phyloP scores from a whole-genome alignment of 2,113 vertebrate genomes.

The Phainopepla nitens region DNA sequence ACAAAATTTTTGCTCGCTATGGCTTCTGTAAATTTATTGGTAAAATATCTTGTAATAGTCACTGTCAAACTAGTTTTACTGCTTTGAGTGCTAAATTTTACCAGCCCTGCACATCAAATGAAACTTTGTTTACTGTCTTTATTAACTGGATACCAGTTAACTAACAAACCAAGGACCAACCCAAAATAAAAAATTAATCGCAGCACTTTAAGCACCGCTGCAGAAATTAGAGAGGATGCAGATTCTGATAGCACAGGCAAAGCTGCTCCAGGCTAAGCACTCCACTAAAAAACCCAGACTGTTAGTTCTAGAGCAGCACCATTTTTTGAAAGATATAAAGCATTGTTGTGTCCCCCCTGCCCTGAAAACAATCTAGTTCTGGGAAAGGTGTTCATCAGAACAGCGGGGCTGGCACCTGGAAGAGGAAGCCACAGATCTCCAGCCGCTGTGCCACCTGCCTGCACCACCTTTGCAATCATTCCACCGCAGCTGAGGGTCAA shows the following conservation, averaged over 20 bases:
- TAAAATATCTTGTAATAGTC: background rate
- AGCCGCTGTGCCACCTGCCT: background rate
- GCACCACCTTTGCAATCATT: background rate
- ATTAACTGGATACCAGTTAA: background rate
- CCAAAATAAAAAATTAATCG: background rate
- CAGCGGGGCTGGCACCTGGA: background rate
- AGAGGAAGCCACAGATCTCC: background rate
- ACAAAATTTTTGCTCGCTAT: background rate
- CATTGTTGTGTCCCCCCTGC: background rate
- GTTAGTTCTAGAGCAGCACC: background rate
- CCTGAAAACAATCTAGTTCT: background rate
- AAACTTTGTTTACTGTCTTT: background rate
- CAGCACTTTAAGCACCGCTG: background rate
- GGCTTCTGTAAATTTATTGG: background rate
- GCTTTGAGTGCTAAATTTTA: background rate
- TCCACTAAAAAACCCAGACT: background rate
- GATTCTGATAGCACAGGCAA: background rate
- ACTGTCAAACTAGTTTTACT: background rate
- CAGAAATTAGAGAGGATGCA: background rate
- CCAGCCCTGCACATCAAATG: background rate
- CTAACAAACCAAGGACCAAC: background rate
- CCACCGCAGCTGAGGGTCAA: background rate
- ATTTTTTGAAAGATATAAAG: background rate
- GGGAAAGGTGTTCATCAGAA: background rate
- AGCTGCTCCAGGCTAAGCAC: background rate